Evolutionary conservation across 53 echinoderm and acorn worm genomes (phyloP).

Genomic region (Antedon mediterranea): DNA sequence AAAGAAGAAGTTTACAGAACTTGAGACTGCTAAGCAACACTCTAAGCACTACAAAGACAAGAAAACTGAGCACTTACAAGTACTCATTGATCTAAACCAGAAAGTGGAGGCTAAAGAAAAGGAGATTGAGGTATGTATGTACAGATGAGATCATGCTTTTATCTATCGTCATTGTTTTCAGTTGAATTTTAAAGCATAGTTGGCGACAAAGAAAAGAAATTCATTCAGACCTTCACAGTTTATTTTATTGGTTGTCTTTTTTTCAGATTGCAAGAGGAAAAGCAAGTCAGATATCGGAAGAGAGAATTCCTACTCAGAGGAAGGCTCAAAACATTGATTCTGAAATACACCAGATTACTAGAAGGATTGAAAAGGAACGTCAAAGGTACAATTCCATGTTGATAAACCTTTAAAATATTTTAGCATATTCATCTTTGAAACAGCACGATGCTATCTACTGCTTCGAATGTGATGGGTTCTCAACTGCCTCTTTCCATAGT

Average conservation of each 20-base stretch:
- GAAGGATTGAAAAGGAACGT: slow-evolving; percentile 54
- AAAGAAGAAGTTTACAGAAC: slow-evolving; percentile 19
- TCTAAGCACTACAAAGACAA: slow-evolving; percentile 56
- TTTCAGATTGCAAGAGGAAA: slow-evolving; percentile 20
- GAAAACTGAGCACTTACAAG: slow-evolving; percentile 43
- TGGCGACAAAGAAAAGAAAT: too few species aligned
- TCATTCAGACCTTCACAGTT: too few species aligned
- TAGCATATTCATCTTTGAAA: too few species aligned
- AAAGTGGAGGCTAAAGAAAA: slow-evolving; percentile 15
- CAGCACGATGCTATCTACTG: too few species aligned
- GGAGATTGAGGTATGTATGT: slow-evolving; percentile 54
- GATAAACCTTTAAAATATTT: too few species aligned
- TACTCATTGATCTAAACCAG: slow-evolving; percentile 31
- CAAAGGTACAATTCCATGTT: slow-evolving; percentile 36
- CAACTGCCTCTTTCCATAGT: too few species aligned
- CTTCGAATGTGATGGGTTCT: too few species aligned
- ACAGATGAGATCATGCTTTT: too few species aligned
- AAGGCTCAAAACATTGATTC: slow-evolving; percentile 60
- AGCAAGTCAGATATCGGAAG: slow-evolving; percentile 32
- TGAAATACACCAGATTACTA: slow-evolving; percentile 66
- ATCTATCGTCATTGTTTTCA: too few species aligned
- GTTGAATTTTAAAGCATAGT: too few species aligned
- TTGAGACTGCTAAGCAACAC: slow-evolving; percentile 40
- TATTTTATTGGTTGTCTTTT: neutral
- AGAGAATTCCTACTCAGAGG: slow-evolving; percentile 36